Percentiles rank a stretch among this genome's conserved stretches.
phyloP scores from a whole-genome alignment of 30 jellyfish, hydroid and myxozoan genomes.

The Mastigias papua region DNA sequence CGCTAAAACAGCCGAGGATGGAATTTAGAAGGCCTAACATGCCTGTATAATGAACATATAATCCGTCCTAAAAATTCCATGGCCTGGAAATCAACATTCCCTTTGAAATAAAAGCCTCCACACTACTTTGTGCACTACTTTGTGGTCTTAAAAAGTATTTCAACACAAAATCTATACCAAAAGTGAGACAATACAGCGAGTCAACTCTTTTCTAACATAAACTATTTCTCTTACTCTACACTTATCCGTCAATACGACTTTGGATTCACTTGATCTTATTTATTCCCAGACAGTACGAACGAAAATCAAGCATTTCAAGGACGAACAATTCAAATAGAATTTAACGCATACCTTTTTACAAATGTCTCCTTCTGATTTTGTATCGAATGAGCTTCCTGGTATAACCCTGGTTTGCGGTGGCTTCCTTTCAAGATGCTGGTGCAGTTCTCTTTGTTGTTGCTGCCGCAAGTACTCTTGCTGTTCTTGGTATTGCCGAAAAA shows the following conservation, averaged over 20 bases:
- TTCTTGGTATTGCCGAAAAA: slow-evolving; percentile 83
- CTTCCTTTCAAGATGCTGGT: slow-evolving; percentile 81
- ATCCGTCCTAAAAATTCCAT: not conserved
- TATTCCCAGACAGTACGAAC: not conserved
- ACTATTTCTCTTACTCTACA: too few relatives aligned
- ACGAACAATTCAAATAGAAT: too few relatives aligned
- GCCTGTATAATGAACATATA: too few relatives aligned
- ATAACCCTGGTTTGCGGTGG: slow-evolving; percentile 42
- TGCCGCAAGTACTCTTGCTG: slow-evolving; percentile 87
- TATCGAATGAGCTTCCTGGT: slow-evolving; percentile 47
- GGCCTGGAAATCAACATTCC: not conserved
- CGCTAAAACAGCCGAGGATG: not conserved
- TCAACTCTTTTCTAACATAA: too few relatives aligned
- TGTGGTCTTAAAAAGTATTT: too few relatives aligned
- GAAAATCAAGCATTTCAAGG: not conserved
- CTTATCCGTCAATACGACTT: too few relatives aligned
- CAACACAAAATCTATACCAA: too few relatives aligned
- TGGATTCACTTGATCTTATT: not conserved
- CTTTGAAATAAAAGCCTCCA: too few relatives aligned
- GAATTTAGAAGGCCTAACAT: not conserved
- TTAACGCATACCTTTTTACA: slow-evolving; percentile 56
- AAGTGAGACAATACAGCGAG: too few relatives aligned
- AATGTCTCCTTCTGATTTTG: slow-evolving; percentile 69
- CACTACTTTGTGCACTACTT: too few relatives aligned
- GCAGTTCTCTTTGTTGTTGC: slow-evolving; percentile 93